Base-by-base conservation (phyloP, 2,797 vertebrate genomes). In the Limosa lapponica region DNA sequence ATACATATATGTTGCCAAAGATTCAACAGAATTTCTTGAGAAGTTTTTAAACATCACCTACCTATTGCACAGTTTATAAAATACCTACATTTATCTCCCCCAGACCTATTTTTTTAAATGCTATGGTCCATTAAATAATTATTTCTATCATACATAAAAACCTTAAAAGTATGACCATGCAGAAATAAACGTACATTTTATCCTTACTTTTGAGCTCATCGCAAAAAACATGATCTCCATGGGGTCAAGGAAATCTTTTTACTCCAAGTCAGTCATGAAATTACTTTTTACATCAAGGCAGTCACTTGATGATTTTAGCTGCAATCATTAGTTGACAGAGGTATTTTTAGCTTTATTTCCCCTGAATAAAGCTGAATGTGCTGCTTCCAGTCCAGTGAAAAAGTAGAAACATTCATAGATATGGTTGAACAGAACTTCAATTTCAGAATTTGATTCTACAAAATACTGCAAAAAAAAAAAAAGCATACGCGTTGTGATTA, bases 121-220 rank as follows among this genome's bases (percentile, higher is more conserved):
- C 23, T 36, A 5, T 16, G 11, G 79, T 23, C 7, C 23, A 46
- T 41, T 61, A 8, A 74, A 52, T 55, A 18, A 25, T 30, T 64
- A 67, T 54, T 84, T 87, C 19, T 30, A 14, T 12, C 3, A 2
- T 10, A 49, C 1, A n/a, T 8, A 23, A 51, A 83, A 11, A 10
- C 18, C 74, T 84, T 30, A n/a, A 30, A 81, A 48, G 20, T 11
- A 54, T 16, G 12, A 49, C 11, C 5, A 17, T 4, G 9, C 15
- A 78, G 49, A 54, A 10, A n/a, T 6, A 83, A 83, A 64, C 0
- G 0, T 2, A 41, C 2, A 13, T 70, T 43, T 41, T 57, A 14
- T 51, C n/a, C 34, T 61, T 93, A 17, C 20, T 83, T 51, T 67
- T 30, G 22, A 89, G 34, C 15, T 44, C 41, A 30, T 25, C 37